A percentile compares a stretch with the other conserved stretches of the same genome.
These are phyloP conservation scores for Yponomeuta cagnagella DNA, from an alignment of 2,888 invertebrate species.

Conservation along the genomic window DNA sequence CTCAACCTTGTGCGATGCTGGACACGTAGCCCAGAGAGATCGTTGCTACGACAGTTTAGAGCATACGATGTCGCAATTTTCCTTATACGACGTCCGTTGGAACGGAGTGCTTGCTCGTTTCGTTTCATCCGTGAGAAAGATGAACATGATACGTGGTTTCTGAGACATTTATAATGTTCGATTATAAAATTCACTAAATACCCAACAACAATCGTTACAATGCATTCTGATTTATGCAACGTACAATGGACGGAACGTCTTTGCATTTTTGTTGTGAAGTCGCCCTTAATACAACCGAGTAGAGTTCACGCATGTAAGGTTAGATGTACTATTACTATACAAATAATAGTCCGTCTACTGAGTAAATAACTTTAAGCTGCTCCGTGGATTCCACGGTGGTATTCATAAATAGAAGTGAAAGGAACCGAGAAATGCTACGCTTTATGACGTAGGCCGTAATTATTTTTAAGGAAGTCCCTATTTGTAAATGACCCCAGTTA, in stretches of 20 bases:
- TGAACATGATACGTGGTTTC: neutral
- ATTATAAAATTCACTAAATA: neutral
- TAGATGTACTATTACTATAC: no score
- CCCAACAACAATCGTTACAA: neutral
- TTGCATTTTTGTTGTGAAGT: neutral
- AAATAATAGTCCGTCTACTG: no score
- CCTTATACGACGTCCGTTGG: conserved; percentile 1
- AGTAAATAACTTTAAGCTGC: neutral
- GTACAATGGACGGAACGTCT: neutral
- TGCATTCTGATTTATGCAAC: neutral
- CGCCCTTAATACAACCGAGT: no score
- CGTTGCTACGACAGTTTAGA: conserved; percentile 12
- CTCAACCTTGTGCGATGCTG: conserved; percentile 9
- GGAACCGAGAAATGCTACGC: neutral
- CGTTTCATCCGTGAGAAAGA: conserved; percentile 14
- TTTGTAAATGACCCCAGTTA: conserved; percentile 44
- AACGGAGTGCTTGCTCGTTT: neutral
- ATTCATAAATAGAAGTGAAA: neutral
- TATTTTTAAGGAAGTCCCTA: conserved; percentile 31
- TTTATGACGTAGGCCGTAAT: neutral
- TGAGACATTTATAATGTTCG: neutral
- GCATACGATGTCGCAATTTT: conserved; percentile 9
- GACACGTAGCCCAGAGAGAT: neutral
- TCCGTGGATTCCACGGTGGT: neutral
- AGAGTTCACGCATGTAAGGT: no score